phyloP scores from a whole-genome alignment of 2,888 invertebrate genomes.

The Parnassius mnemosyne region DNA sequence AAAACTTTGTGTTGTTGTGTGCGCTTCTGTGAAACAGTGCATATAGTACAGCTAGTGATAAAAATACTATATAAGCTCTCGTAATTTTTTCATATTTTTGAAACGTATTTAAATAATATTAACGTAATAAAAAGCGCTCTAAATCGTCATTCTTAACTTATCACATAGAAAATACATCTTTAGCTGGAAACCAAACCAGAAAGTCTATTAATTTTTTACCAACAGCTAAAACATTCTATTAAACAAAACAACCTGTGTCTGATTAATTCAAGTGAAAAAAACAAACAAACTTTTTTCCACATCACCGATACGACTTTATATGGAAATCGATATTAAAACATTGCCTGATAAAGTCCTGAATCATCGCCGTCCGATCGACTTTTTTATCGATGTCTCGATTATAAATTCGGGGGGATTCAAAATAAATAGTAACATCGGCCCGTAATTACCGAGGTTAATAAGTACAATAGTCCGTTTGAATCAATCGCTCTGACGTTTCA shows the following conservation, averaged over 20 bases:
- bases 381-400: conserved; percentile 60
- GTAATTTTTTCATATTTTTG: too few species aligned
- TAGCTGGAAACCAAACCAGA: neutral
- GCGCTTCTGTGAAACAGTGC: too few species aligned
- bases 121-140: too few species aligned
- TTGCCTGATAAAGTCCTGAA: conserved; percentile 55
- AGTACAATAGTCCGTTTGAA: conserved; percentile 68
- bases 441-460: conserved; percentile 77
- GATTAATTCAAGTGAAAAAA: conserved; percentile 27
- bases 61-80: too few species aligned
- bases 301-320: conserved; percentile 38
- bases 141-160: too few species aligned
- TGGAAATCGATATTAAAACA: conserved; percentile 65
- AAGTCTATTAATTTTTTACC: conserved; percentile 21
- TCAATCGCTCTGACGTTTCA: conserved; percentile 79
- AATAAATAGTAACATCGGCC: conserved; percentile 73
- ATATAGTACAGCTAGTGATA: too few species aligned
- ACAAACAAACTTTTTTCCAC: conserved; percentile 34
- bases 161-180: conserved; percentile 4
- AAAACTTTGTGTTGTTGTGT: too few species aligned
- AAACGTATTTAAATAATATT: too few species aligned
- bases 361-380: conserved; percentile 68
- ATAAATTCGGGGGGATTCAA: conserved; percentile 72
- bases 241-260: conserved; percentile 24
- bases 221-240: conserved; percentile 22